These are phyloP conservation scores for Hypotaenidia okinawae DNA, from an alignment of 2,797 vertebrate species.

Conservation along the genomic window DNA sequence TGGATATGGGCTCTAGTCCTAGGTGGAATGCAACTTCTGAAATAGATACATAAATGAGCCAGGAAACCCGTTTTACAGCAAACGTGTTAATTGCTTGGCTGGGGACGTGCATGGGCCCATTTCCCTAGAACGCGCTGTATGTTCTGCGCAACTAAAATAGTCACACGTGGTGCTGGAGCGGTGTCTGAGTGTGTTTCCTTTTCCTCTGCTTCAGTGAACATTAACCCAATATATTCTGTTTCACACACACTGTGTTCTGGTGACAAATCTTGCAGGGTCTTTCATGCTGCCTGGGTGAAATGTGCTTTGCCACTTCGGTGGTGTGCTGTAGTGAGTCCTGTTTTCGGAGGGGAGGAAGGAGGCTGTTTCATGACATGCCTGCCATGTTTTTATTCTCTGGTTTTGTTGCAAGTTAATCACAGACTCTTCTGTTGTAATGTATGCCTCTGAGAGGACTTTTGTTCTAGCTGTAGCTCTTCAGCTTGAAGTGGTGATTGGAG, in stretches of 20 bases:
- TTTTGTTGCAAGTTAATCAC: not conserved
- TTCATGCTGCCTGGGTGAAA: not conserved
- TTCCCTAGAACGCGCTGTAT: not conserved
- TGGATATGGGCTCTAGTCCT: not conserved
- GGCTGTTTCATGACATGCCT: not conserved
- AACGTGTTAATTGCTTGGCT: not conserved
- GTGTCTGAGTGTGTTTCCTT: not conserved
- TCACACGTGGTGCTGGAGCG: not conserved
- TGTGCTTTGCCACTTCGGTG: not conserved
- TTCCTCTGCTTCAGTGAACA: not conserved
- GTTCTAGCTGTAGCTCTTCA: constrained; percentile 7
- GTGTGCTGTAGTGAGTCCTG: not conserved
- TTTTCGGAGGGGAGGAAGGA: too few species aligned
- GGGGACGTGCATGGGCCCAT: accelerated
- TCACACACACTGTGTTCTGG: not conserved
- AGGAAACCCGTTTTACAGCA: not conserved
- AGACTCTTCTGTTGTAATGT: not conserved
- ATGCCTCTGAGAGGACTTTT: not conserved
- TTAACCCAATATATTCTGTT: not conserved
- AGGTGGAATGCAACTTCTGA: not conserved
- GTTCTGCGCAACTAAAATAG: not conserved
- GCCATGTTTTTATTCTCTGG: not conserved
- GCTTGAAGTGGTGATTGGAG: not conserved
- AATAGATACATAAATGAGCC: not conserved
- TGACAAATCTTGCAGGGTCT: not conserved